Evolutionary conservation across 2,797 vertebrate genomes (phyloP).

Genomic region (Typhlichthys eigenmanni): DNA sequence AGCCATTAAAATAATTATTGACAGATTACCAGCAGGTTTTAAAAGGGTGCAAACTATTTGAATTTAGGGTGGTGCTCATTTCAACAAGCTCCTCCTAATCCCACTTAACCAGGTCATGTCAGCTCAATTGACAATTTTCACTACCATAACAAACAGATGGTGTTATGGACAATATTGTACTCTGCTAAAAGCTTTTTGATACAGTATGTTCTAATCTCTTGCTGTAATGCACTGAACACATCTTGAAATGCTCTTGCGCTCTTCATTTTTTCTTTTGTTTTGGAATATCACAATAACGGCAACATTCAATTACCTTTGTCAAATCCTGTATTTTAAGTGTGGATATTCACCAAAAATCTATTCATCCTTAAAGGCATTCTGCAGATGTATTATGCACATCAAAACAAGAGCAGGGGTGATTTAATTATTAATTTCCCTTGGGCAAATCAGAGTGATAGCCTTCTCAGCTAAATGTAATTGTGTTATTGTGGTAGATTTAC

Average conservation of each 20-base stretch:
- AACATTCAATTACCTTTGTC: no score
- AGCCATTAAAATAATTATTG: conserved; percentile 6
- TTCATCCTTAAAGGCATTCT: no score
- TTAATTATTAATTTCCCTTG: no score
- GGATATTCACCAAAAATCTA: no score
- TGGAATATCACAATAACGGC: conserved; percentile 13
- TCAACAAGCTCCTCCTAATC: neutral
- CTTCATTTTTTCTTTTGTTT: neutral
- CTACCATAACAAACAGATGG: conserved; percentile 2
- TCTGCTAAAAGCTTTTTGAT: conserved; percentile 29
- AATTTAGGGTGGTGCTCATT: neutral
- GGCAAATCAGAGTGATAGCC: no score
- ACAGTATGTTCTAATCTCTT: conserved; percentile 1
- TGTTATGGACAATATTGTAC: conserved; percentile 14
- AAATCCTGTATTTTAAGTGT: no score
- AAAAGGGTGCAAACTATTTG: conserved; percentile 7
- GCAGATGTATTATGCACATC: no score
- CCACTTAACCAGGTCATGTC: no score
- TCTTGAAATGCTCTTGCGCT: conserved; percentile 13
- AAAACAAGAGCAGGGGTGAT: no score
- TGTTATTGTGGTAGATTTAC: no score
- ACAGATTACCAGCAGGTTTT: neutral
- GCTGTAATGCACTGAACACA: conserved; percentile 21
- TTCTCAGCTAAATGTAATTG: no score
- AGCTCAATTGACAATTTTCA: no score